Percentiles rank a stretch among this genome's conserved stretches.
phyloP scores from a whole-genome alignment of 1,140 invertebrate species.

The Orussus abietinus region DNA sequence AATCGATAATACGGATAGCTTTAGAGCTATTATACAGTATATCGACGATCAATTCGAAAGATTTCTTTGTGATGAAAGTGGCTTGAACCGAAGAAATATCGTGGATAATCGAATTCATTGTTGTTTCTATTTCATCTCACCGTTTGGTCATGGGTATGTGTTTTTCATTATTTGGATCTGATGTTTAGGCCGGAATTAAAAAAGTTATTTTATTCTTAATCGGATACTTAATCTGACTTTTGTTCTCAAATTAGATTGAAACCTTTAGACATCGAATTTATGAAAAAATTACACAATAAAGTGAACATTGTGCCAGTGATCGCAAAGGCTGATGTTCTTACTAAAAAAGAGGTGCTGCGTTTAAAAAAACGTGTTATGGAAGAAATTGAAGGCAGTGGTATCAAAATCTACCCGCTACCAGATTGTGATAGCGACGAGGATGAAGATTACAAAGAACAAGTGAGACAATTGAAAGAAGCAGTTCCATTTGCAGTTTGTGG shows the following conservation, averaged over 20 bases:
- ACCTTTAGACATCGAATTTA: constrained; percentile 94
- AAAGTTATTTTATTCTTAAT: constrained; percentile 9
- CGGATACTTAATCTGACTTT: constrained; percentile 15
- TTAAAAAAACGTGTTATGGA: constrained; percentile 85
- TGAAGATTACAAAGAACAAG: constrained; percentile 91
- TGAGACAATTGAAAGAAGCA: constrained; percentile 85
- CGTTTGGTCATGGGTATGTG: constrained; percentile 89
- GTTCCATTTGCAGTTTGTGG: constrained; percentile 99
- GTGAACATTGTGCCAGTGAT: constrained; percentile 99
- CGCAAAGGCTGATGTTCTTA: constrained; percentile 97
- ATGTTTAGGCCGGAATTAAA: background rate
- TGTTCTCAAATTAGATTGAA: constrained; percentile 62
- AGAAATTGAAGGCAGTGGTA: constrained; percentile 78
- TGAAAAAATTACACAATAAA: constrained; percentile 98
- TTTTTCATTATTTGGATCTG: constrained; percentile 16
- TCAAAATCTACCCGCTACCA: constrained; percentile 94
- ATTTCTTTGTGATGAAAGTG: constrained; percentile 86
- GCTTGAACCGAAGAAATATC: constrained; percentile 86
- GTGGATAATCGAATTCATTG: constrained; percentile 92
- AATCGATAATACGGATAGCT: constrained; percentile 95
- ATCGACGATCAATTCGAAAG: constrained; percentile 93
- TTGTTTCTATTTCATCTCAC: constrained; percentile 99
- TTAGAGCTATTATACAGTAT: constrained; percentile 85
- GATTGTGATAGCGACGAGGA: constrained; percentile 94
- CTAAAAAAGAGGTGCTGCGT: constrained; percentile 87